Evolutionary conservation across 2,888 invertebrate genomes (phyloP).

Genomic region (Meganola albula): DNA sequence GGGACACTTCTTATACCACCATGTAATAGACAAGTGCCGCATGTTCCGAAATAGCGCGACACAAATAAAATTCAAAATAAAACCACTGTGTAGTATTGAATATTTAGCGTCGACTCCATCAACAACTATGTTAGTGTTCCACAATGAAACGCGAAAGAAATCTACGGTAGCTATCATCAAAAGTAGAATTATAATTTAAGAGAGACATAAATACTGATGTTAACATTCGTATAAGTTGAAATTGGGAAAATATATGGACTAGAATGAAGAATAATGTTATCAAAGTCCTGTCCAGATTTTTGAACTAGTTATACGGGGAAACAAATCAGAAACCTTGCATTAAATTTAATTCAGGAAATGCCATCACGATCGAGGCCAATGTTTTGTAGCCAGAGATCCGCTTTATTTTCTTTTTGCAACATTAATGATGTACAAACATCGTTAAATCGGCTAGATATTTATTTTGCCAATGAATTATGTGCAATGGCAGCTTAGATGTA

Average conservation of each 20-base stretch:
- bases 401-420: slow-evolving; percentile 30
- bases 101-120: slow-evolving; percentile 52
- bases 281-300: too few species aligned
- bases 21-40: slow-evolving; percentile 70
- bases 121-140: slow-evolving; percentile 42
- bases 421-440: slow-evolving; percentile 31
- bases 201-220: too few species aligned
- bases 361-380: slow-evolving; percentile 40
- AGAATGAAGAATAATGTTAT: too few species aligned
- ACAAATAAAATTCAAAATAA: slow-evolving; percentile 77
- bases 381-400: slow-evolving; percentile 32
- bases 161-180: slow-evolving; percentile 16
- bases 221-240: too few species aligned
- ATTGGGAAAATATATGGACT: too few species aligned
- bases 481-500: slow-evolving; percentile 9
- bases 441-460: slow-evolving; percentile 25
- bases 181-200: too few species aligned
- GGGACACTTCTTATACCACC: slow-evolving; percentile 52
- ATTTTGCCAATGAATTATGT: slow-evolving; percentile 24
- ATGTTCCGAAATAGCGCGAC: slow-evolving; percentile 74
- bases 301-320: too few species aligned
- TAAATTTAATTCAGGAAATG: slow-evolving; percentile 41
- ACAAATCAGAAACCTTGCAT: slow-evolving; percentile 17
- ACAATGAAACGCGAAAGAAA: slow-evolving; percentile 46
- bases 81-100: slow-evolving; percentile 70